These are phyloP conservation scores for Heliconius erato DNA, from an alignment of 2,888 invertebrate genomes.

Conservation along the genomic window DNA sequence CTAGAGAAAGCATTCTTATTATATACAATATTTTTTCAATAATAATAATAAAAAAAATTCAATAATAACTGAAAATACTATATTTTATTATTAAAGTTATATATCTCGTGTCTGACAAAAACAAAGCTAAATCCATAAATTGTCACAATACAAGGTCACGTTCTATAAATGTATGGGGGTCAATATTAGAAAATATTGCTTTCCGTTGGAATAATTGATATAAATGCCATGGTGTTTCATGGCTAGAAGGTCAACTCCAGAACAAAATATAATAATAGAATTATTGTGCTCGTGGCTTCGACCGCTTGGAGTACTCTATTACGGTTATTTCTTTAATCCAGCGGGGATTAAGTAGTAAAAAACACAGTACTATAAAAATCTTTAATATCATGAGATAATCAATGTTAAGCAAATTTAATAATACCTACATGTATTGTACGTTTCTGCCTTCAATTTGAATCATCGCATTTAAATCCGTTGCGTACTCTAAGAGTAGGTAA, in stretches of 20 bases:
- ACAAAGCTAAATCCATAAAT: neutral
- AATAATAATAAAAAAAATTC: too few relatives aligned
- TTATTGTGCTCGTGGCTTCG: neutral
- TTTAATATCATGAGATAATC: too few relatives aligned
- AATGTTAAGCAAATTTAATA: too few relatives aligned
- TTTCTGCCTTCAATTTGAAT: too few relatives aligned
- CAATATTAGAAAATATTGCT: slow-evolving; percentile 75
- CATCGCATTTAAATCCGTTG: too few relatives aligned
- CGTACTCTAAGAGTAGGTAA: too few relatives aligned
- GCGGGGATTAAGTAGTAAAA: too few relatives aligned
- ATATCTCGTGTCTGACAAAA: neutral
- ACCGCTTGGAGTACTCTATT: neutral
- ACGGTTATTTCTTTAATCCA: too few relatives aligned
- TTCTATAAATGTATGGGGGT: slow-evolving; percentile 60
- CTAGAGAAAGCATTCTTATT: too few relatives aligned
- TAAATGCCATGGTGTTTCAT: slow-evolving; percentile 61
- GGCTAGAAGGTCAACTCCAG: slow-evolving; percentile 34
- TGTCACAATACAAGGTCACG: slow-evolving; percentile 6
- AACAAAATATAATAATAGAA: neutral
- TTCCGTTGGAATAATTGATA: slow-evolving; percentile 71
- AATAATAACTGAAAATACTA: neutral
- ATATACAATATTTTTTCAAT: too few relatives aligned
- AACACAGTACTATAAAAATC: too few relatives aligned
- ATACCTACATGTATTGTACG: too few relatives aligned
- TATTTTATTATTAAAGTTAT: neutral